A percentile compares a stretch with the other conserved stretches of the same genome.
These are phyloP conservation scores for Sussaba pulchella DNA, from an alignment of 2,888 invertebrate genomes.

Conservation along the genomic window DNA sequence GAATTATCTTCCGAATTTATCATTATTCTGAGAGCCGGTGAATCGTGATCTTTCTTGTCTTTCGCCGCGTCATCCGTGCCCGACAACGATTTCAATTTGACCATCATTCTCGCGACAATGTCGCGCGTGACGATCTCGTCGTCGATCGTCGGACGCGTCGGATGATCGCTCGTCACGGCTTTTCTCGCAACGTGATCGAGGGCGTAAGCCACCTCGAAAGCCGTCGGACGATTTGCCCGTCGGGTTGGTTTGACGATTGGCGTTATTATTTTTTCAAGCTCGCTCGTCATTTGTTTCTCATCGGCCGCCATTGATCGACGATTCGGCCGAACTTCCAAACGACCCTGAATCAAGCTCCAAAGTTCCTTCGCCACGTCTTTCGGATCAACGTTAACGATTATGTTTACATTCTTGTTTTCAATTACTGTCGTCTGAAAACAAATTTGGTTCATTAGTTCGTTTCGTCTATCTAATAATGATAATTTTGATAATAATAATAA, in stretches of 20 bases:
- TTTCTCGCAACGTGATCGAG: constrained; percentile 68
- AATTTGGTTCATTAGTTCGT: neutral
- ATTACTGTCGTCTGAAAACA: constrained; percentile 64
- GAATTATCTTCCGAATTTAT: neutral
- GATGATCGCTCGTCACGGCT: constrained; percentile 42
- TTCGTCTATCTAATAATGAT: too few species aligned
- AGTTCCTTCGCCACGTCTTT: constrained; percentile 72
- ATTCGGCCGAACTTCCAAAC: constrained; percentile 47
- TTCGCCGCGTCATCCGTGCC: neutral
- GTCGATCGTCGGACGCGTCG: constrained; percentile 43
- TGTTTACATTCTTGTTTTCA: constrained; percentile 73
- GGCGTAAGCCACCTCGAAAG: constrained; percentile 64
- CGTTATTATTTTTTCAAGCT: constrained; percentile 65
- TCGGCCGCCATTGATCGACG: constrained; percentile 22
- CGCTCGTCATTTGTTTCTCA: constrained; percentile 30
- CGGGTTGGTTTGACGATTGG: constrained; percentile 69
- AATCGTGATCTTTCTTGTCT: neutral
- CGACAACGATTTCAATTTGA: constrained; percentile 48
- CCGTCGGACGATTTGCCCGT: constrained; percentile 59
- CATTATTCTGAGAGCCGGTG: neutral
- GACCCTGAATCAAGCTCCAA: constrained; percentile 69
- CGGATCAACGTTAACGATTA: constrained; percentile 73
- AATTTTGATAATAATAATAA: too few species aligned
- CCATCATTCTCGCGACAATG: constrained; percentile 70
- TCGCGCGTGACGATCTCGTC: constrained; percentile 68